Evolutionary conservation across 2,888 invertebrate genomes (phyloP).

Genomic region (Lamellibrachia columna): DNA sequence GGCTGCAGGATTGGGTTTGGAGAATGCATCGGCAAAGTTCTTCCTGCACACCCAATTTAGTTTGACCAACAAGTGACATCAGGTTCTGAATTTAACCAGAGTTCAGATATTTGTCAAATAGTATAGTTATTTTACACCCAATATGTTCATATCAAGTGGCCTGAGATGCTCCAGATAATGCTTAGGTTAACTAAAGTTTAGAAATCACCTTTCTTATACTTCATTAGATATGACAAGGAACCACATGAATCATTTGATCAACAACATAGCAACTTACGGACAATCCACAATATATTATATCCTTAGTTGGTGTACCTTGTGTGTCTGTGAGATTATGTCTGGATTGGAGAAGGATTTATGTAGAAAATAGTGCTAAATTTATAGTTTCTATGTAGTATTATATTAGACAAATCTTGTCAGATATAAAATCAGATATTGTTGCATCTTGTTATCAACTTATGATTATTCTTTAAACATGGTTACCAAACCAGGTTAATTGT

Average conservation of each 20-base stretch:
- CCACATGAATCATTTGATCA: neutral
- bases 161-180: neutral
- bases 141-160: neutral
- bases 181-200: neutral
- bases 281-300: neutral
- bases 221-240: neutral
- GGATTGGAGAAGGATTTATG: no score
- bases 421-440: neutral
- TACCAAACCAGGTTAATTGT: neutral
- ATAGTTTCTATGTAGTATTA: neutral
- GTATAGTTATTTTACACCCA: neutral
- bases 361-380: neutral
- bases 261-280: neutral
- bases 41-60: slow-evolving; percentile 73
- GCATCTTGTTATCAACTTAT: neutral
- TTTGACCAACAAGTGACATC: neutral
- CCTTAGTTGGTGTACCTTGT: neutral
- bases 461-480: neutral
- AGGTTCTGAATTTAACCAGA: neutral
- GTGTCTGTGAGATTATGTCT: no score
- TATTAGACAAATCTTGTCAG: neutral
- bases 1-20: slow-evolving; percentile 92
- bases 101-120: neutral
- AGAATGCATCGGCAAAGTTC: slow-evolving; percentile 83
- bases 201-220: neutral